Evolutionary conservation across 1,140 invertebrate species (phyloP), one percentile per base, ranked within the genome.

Genomic region (Drosophila littoralis): DNA sequence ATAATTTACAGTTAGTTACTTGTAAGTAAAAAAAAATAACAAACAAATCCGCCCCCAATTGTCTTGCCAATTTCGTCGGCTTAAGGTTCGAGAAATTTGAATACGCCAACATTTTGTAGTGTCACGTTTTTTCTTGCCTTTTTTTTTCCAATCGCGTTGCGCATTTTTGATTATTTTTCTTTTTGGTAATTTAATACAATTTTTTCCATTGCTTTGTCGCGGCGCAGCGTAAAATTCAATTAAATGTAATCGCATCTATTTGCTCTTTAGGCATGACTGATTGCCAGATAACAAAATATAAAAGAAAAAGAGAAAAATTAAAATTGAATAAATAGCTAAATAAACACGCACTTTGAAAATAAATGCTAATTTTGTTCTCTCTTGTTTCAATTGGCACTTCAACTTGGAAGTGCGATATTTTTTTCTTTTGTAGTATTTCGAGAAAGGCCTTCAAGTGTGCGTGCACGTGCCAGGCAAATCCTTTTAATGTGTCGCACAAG

Each of bases 181-280:
- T 70, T 75, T 75, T 84, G 67, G 84, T 88, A 88, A 88, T 81
- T 72, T 55, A 89, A 88, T 83, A 89, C 83, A 80, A 64, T 52
- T 71, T 77, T 81, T 86, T 57, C 55, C 58, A 57, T 58, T 63
- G 42, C 78, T 83, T 81, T 42, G 58, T 15, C 50, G 32, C 0
- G 45, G 46, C 48, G 43, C 70, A 55, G 43, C 55, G 45, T 7
- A 72, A 84, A 89, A 89, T 89, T 89, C 84, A 89, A 89, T 89
- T 89, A 89, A 89, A 84, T 89, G 85, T 89, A 89, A 89, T 89
- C 84, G 84, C 77, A 89, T 89, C 80, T 89, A 75, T 78, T 81
- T 82, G 50, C 58, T 61, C 58, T 69, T 71, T 54, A 42, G 59
- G 84, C 84, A 69, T 83, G 82, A 76, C 82, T 82, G 83, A 86